Conservation (phyloP, 2,888 invertebrate genomes). For the Syrista parreyssii region DNA sequence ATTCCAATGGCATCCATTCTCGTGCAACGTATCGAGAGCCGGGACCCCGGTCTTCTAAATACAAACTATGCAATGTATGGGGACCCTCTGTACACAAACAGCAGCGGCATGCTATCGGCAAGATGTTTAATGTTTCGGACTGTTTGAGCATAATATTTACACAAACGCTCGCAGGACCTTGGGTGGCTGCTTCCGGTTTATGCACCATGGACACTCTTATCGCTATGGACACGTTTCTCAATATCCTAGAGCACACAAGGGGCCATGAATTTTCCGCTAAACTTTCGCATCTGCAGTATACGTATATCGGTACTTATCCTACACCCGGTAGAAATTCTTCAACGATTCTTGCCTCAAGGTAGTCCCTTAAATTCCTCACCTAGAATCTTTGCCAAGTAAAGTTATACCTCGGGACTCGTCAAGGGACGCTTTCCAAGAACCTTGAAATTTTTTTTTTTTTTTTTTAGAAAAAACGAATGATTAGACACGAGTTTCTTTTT, state of each 20-base stretch:
- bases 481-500: neutral
- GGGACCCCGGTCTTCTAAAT: constrained; percentile 11
- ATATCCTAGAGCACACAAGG: constrained; percentile 17
- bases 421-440: neutral
- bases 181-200: constrained; percentile 45
- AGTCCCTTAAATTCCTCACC: neutral
- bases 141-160: constrained; percentile 60
- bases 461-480: neutral
- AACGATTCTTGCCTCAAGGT: neutral
- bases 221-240: constrained; percentile 33
- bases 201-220: constrained; percentile 33
- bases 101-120: constrained; percentile 38
- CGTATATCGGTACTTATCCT: neutral
- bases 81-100: constrained; percentile 24
- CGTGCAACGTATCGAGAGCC: constrained; percentile 2
- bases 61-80: constrained; percentile 18
- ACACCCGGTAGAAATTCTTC: neutral
- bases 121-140: constrained; percentile 57
- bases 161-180: constrained; percentile 35
- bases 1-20: neutral
- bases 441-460: neutral
- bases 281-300: neutral
- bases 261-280: neutral
- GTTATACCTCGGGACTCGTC: neutral
- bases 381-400: neutral